Evolutionary conservation across 2,113 vertebrate genomes (phyloP), one percentile per base, ranked within the genome.

Genomic region (Gracilinanus agilis): DNA sequence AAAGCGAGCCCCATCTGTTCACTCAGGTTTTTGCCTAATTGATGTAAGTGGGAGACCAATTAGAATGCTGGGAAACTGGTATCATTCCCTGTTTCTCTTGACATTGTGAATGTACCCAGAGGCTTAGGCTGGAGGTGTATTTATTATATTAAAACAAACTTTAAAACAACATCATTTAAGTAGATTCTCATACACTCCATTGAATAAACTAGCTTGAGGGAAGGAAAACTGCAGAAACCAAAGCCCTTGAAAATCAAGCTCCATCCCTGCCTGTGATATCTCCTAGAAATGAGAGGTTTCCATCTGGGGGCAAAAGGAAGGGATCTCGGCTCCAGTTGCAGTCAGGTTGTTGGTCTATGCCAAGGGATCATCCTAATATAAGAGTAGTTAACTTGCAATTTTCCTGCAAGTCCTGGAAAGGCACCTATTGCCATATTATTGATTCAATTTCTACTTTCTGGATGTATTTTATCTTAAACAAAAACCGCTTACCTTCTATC

Each of bases 221-320:
- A 3, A 4, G 5, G 8, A 23, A 29, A 25, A 11, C 0, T 75
- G 23, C 1, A 2, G 21, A 75, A 53, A 54, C 90, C 40, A 56
- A 92, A 96, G 40, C 55, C n/a, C n/a, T 90, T 83, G 91, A 96
- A 92, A 93, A 90, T 92, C 92, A 91, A 92, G 93, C 92, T 44
- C 0, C 58, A 93, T 40, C 44, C 53, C 94, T 55, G 49, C 53
- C 9, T 96, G 23, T 94, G 24, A 16, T 95, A n/a, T 25, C 95
- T 91, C 44, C n/a, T 75, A 96, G 91, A 97, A 75, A 94, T 54
- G 44, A 91, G 8, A 94, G 90, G 91, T 92, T 88, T 25, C 88
- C 23, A 55, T 24, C n/a, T 91, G 44, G 54, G 27, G 54, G 44
- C 24, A 67, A 96, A 91, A 94, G 12, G 11, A 89, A 4, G 91